phyloP scores from a whole-genome alignment of 2,888 invertebrate species.

The Eupelmus urozonus region DNA sequence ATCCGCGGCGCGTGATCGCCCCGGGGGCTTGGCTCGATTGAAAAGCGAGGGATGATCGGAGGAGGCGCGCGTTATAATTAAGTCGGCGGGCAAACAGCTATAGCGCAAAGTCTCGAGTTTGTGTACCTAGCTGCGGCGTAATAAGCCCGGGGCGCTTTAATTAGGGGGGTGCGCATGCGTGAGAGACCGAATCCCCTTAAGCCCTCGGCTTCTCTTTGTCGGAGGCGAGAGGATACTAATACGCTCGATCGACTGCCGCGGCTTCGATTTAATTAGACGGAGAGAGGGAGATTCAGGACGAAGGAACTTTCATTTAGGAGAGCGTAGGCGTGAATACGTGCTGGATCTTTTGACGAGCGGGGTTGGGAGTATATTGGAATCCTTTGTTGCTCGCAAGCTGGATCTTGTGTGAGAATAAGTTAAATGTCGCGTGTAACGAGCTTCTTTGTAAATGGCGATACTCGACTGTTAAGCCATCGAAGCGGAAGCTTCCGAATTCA shows the following conservation, averaged over 20 bases:
- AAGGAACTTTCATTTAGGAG: conserved; percentile 29
- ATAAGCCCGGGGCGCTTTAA: conserved; percentile 48
- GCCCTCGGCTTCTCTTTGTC: not conserved
- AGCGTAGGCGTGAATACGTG: no score
- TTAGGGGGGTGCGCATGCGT: conserved; percentile 32
- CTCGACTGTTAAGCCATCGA: no score
- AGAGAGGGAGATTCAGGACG: not conserved
- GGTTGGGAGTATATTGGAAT: no score
- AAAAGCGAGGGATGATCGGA: conserved; percentile 47
- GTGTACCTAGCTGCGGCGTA: not conserved
- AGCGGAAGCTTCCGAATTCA: no score
- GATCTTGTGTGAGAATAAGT: no score
- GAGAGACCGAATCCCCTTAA: not conserved
- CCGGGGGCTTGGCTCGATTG: conserved; percentile 29
- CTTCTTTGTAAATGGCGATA: no score
- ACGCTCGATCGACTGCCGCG: conserved; percentile 5
- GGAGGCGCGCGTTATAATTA: conserved; percentile 72
- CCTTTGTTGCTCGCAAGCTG: no score
- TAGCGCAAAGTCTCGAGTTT: conserved; percentile 61
- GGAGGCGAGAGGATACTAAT: not conserved
- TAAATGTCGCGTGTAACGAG: no score
- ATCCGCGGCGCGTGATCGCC: conserved; percentile 42
- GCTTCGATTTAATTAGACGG: conserved; percentile 33
- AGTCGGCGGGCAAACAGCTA: conserved; percentile 73
- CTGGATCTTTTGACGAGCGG: no score